Evolutionary conservation across 2,113 vertebrate species (phyloP), one percentile per base, ranked within the genome.

Genomic region (Xenopus borealis): DNA sequence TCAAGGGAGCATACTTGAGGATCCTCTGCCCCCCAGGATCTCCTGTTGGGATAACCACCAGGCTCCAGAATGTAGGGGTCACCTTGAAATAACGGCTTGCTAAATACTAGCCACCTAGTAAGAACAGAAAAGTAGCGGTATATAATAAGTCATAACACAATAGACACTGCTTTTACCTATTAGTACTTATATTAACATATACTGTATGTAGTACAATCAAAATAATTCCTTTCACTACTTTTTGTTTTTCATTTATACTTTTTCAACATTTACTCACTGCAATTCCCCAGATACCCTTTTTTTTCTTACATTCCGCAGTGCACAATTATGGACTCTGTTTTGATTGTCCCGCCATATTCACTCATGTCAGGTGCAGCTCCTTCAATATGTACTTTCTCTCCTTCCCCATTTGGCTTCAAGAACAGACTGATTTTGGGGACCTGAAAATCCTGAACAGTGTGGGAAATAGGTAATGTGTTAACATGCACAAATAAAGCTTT

Each of bases 91-190:
- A 92, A 96, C 19, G 96, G 95, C 62, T 95, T 91, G 0, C 92
- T 88, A 55, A 92, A 99, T 17, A 99, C 84, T 47, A 99, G 85
- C 96, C 97, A 98, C 57, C 96, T 99, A 81, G 8, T 40, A 40
- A 40, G 0, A 59, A n/a, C 12, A 44, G 27, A 72, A 46, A 17
- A 61, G 53, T n/a, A 27, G 12, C 79, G n/a, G 6, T 57, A 1
- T 12, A 53, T 0, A 2, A 53, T 0, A 27, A 27, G 23, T 55
- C 53, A n/a, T 55, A 55, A 55, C 7, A 50, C 47, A 13, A 13
- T 47, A 47, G 46, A 4, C 46, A 47, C 12, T 9, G 9, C 46
- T 47, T 47, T 12, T 47, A 47, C 46, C 46, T 47, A 12, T 47
- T 47, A 11, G 46, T 47, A 3, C 23, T 27, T 27, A 2, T 27